Conservation (phyloP, 2,888 invertebrate genomes). For the Plebejus melissa region DNA sequence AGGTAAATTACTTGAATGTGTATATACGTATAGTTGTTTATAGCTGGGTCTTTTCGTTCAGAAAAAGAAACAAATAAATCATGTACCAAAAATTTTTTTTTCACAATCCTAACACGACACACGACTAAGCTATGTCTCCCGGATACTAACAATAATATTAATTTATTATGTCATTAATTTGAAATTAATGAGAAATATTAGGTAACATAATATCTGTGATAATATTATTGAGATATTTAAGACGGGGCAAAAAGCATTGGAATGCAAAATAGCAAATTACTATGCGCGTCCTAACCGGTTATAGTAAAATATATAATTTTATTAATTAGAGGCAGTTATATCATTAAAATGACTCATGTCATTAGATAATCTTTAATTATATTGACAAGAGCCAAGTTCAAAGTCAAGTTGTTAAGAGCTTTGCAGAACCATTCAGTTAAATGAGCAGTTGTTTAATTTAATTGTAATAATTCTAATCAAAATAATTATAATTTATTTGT, state of each 20-base stretch:
- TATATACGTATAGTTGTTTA: too few relatives aligned
- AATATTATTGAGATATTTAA: neutral
- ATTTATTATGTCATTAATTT: neutral
- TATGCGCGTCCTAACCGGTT: neutral
- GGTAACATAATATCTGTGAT: neutral
- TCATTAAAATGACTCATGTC: neutral
- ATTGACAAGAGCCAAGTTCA: neutral
- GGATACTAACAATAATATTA: neutral
- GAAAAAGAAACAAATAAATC: too few relatives aligned
- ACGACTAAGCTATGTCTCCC: neutral
- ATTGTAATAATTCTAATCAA: too few relatives aligned
- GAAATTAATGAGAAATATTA: neutral
- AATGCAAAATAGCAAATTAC: neutral
- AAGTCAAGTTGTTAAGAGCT: neutral
- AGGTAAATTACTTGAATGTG: too few relatives aligned
- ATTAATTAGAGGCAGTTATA: neutral
- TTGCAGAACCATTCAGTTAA: too few relatives aligned
- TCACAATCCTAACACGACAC: too few relatives aligned
- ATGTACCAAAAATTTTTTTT: too few relatives aligned
- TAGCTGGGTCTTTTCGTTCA: too few relatives aligned
- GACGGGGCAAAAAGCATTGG: neutral
- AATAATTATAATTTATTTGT: too few relatives aligned
- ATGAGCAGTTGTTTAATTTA: too few relatives aligned
- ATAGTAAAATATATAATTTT: neutral
- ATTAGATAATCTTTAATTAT: neutral